These are phyloP conservation scores for Stichopus horrens DNA, from an alignment of 53 echinoderm and acorn worm genomes.

Conservation along the genomic window DNA sequence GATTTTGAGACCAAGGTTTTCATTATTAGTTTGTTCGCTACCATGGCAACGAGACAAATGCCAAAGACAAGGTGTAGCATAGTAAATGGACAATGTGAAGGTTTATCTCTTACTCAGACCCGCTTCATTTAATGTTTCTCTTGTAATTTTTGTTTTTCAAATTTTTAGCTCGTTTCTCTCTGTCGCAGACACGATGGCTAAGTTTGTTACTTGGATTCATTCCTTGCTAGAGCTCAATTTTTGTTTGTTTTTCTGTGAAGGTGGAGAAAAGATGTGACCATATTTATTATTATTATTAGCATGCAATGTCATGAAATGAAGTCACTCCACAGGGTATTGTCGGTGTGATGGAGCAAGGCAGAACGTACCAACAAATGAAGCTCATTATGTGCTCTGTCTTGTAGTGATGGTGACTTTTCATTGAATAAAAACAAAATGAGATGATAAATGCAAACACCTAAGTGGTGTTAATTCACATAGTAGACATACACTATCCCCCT, in stretches of 20 bases:
- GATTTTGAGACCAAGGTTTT: slow-evolving; percentile 29
- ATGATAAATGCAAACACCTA: too few relatives aligned
- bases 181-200: neutral
- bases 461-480: too few relatives aligned
- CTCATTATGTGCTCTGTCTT: too few relatives aligned
- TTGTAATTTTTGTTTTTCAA: too few relatives aligned
- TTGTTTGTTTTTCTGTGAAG: slow-evolving; percentile 27
- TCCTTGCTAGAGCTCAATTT: neutral
- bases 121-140: neutral
- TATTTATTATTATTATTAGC: neutral
- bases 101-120: neutral
- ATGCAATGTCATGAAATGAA: slow-evolving; percentile 3
- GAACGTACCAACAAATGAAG: too few relatives aligned
- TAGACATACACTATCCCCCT: too few relatives aligned
- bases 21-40: neutral
- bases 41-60: slow-evolving; percentile 34
- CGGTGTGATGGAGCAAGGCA: too few relatives aligned
- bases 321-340: neutral
- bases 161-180: neutral
- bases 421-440: too few relatives aligned
- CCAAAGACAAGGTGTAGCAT: slow-evolving; percentile 5
- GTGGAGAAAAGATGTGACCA: slow-evolving; percentile 3
- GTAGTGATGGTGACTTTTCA: too few relatives aligned
- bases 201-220: neutral
- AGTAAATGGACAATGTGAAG: neutral